Evolutionary conservation across 1,140 invertebrate genomes (phyloP), one percentile per base, ranked within the genome.

Genomic region (Platorchestia sp.): DNA sequence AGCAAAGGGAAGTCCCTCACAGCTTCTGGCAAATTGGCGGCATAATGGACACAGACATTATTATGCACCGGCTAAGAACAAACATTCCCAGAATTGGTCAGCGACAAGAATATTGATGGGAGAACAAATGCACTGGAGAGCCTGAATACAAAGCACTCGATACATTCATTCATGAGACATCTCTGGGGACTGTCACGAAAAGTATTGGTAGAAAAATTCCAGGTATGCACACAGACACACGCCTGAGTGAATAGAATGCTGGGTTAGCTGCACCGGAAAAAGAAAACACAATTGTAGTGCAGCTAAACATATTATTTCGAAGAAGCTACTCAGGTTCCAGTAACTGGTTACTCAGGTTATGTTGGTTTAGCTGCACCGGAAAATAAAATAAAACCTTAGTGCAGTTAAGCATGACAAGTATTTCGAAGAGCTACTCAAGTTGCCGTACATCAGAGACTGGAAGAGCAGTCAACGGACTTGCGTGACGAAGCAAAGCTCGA

Each of bases 1-100:
- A 93, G 41, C 91, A 45, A n/a, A 93, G 43, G 91, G 91, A 93
- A 93, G 91, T 93, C 43, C 45, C 87, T 90, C 87, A 90, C 87
- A 90, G 87, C 41, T 45, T 10, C 91, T 44, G 40, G 91, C 45
- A 93, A 93, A 93, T 93, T 93, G 91, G 41, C 43, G 91, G 43
- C 91, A 93, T 45, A 93, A 45, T 93, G 91, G 45, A 40, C 43
- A 93, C 36, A 40, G 22, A 41, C 59, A 75, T 75, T 75, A 75
- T 75, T 75, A 75, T 75, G 59, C 59, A 75, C 1, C 59, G 59
- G 59, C 59, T 75, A 75, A 75, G 59, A 75, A 36, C 59, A 75
- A 75, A 75, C 59, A 75, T 75, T 36, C 59, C 27, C 59, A 75
- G 27, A 75, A 75, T 75, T 75, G 10, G 59, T 75, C 59, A 75